Evolutionary conservation across 2,888 invertebrate genomes (phyloP).

Genomic region (Euzophera pinguis): DNA sequence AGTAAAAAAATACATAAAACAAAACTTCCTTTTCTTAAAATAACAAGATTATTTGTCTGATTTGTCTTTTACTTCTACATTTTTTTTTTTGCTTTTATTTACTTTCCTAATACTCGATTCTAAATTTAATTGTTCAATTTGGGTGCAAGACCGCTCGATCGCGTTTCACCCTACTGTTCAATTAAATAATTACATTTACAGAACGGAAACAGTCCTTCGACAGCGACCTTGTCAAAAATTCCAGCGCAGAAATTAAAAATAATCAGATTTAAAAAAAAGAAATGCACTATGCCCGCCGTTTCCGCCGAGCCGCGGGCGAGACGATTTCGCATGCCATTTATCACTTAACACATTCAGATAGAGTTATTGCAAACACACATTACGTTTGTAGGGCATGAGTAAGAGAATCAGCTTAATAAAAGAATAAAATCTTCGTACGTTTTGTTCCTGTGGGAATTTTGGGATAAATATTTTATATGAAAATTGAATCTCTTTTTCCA

Average conservation of each 20-base stretch:
- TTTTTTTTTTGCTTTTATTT: no score
- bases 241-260: neutral
- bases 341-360: constrained; percentile 7
- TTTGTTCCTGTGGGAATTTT: neutral
- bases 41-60: no score
- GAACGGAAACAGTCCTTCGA: neutral
- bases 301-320: constrained; percentile 38
- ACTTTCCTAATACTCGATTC: no score
- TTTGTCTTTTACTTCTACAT: no score
- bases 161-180: no score
- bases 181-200: no score
- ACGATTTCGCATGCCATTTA: constrained; percentile 17
- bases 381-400: neutral
- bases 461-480: neutral
- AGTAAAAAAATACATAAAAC: no score
- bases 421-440: neutral
- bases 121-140: no score
- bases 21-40: no score
- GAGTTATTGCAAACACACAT: neutral
- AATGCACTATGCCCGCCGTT: constrained; percentile 37
- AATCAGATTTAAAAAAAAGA: neutral
- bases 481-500: neutral
- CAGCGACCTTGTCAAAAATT: neutral
- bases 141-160: no score
- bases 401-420: neutral